Conservation (phyloP, 2,888 invertebrate genomes). For the Eupithecia subfuscata region DNA sequence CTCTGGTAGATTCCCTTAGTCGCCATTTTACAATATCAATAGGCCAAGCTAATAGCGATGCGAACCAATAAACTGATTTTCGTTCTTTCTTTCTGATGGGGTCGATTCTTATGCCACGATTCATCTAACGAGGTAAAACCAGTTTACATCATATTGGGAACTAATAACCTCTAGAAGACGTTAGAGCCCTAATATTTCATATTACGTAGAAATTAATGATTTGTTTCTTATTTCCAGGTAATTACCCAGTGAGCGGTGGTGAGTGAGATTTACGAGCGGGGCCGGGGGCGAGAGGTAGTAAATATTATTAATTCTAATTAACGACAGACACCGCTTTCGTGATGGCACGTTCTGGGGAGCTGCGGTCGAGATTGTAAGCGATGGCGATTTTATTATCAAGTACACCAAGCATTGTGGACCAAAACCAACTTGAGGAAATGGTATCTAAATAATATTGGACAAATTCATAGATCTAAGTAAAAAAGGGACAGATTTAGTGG, state of each 20-base stretch:
- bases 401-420: background rate
- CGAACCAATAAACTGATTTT: too few relatives aligned
- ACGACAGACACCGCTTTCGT: conserved; percentile 45
- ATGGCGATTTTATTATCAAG: conserved; percentile 14
- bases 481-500: too few relatives aligned
- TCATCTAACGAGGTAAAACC: background rate
- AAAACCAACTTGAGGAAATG: background rate
- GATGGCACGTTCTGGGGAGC: conserved; percentile 22
- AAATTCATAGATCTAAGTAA: too few relatives aligned
- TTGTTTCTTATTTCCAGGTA: conserved; percentile 32
- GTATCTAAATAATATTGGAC: too few relatives aligned
- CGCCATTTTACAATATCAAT: too few relatives aligned
- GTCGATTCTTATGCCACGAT: too few relatives aligned
- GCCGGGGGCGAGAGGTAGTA: conserved; percentile 36
- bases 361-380: conserved; percentile 11
- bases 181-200: background rate
- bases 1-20: too few relatives aligned
- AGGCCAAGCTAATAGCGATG: too few relatives aligned
- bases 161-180: background rate
- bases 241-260: conserved; percentile 17
- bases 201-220: conserved; percentile 11
- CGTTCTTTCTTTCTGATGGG: too few relatives aligned
- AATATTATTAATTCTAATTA: conserved; percentile 59
- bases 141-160: background rate
- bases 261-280: conserved; percentile 24